A percentile compares a stretch with the other conserved stretches of the same genome.
These are phyloP conservation scores for Marmota monax DNA, from an alignment of 2,113 vertebrate species.

Conservation along the genomic window DNA sequence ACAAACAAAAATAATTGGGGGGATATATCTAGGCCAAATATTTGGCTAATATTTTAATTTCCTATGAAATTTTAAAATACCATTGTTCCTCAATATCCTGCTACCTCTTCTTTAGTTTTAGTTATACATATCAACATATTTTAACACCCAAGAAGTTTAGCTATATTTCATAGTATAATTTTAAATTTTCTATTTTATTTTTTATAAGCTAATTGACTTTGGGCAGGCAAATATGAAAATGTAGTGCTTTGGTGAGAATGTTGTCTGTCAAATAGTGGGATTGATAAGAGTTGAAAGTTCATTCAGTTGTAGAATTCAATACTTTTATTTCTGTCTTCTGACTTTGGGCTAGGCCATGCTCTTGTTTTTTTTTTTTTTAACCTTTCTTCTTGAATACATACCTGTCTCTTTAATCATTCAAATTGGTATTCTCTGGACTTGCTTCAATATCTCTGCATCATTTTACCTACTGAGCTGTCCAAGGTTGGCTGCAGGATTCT, in stretches of 20 bases:
- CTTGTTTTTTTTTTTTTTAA: neutral
- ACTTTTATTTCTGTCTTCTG: neutral
- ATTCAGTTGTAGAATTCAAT: neutral
- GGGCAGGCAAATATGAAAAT: neutral
- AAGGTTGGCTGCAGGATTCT: neutral
- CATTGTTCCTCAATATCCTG: neutral
- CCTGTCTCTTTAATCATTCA: constrained; percentile 49
- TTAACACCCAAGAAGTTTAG: neutral
- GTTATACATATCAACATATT: neutral
- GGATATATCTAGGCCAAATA: neutral
- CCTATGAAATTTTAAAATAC: neutral
- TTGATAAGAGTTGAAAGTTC: neutral
- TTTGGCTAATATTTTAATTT: neutral
- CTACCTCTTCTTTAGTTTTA: neutral
- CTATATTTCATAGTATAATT: neutral
- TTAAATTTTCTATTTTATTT: neutral
- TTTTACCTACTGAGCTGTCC: neutral
- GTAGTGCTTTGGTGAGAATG: neutral
- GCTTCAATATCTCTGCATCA: neutral
- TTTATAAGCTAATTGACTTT: neutral
- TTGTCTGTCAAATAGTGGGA: neutral
- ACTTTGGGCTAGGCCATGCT: neutral
- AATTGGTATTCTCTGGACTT: constrained; percentile 20
- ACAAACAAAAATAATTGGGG: neutral
- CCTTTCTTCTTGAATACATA: neutral